Base-by-base conservation (phyloP, 2,797 vertebrate genomes). In the Aratinga solstitialis region DNA sequence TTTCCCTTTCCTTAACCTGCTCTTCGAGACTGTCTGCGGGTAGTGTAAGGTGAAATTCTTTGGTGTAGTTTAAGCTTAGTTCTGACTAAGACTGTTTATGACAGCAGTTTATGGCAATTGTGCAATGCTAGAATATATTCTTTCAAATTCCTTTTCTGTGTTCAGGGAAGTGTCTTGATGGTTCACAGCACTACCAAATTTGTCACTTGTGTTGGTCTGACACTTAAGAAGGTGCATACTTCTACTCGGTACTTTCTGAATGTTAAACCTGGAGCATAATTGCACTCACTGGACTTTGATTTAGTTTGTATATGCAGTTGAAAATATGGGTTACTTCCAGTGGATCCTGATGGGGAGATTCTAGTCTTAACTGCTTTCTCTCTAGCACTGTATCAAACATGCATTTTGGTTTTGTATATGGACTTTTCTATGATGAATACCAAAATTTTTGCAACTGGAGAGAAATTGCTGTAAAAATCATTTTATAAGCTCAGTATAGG, bases 221-320 rank as follows among this genome's bases (percentile, higher is more conserved):
- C 7, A 3, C 10, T 16, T 50, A 26, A 62, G 48, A 51, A 1
- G 10, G 13, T 3, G 3, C 18, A 2, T 13, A 30, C 10, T 75
- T 83, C 17, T 45, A 5, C 7, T 8, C 2, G 2, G 5, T 30
- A 2, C 29, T 78, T 88, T 24, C 45, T 75, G 24, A 72, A 26
- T 61, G 27, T 69, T 84, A 88, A 81, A 58, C 10, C 12, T 68
- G 68, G 36, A 74, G 11, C 15, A 23, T 42, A 54, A 54, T 56
- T 79, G 14, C 9, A 21, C 26, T 79, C 20, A 10, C 5, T 51
- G 12, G 23, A 32, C 59, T 87, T 71, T 4, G 6, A 20, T 76
- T 92, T 79, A 22, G 6, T 78, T 80, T n/a, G 9, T 62, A 0
- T 32, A 47, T 62, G 7, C 21, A 22, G 4, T 10, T 93, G 61